Conservation (phyloP, 2,888 invertebrate species). For the Nomada flava region DNA sequence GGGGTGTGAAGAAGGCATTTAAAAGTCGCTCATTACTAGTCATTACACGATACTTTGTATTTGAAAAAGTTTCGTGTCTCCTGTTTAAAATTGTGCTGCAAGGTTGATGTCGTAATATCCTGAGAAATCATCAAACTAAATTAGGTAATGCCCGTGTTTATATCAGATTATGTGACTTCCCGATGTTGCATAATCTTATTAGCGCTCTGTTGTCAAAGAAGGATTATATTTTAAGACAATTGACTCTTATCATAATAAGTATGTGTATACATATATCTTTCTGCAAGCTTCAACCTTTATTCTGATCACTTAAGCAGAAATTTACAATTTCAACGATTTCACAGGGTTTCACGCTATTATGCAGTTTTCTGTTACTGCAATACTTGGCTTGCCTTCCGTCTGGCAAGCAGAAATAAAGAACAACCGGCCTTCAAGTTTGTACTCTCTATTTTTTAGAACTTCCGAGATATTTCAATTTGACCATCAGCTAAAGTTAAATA, state of each 20-base stretch:
- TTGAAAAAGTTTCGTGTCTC: too few relatives aligned
- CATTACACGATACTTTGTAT: too few relatives aligned
- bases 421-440: neutral
- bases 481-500: neutral
- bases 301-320: neutral
- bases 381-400: neutral
- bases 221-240: neutral
- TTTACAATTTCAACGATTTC: neutral
- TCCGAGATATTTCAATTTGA: neutral
- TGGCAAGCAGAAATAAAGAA: neutral
- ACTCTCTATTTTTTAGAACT: neutral
- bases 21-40: too few relatives aligned
- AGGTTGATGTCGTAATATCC: neutral
- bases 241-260: neutral
- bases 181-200: neutral
- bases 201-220: neutral
- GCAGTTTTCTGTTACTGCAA: neutral
- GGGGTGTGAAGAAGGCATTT: too few relatives aligned
- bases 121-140: neutral
- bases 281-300: neutral
- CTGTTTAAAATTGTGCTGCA: neutral
- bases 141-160: neutral
- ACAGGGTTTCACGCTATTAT: neutral
- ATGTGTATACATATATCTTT: neutral
- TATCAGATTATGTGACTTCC: neutral